These are phyloP conservation scores for Drosophila teissieri DNA, from an alignment of 1,140 invertebrate genomes.

Conservation along the genomic window DNA sequence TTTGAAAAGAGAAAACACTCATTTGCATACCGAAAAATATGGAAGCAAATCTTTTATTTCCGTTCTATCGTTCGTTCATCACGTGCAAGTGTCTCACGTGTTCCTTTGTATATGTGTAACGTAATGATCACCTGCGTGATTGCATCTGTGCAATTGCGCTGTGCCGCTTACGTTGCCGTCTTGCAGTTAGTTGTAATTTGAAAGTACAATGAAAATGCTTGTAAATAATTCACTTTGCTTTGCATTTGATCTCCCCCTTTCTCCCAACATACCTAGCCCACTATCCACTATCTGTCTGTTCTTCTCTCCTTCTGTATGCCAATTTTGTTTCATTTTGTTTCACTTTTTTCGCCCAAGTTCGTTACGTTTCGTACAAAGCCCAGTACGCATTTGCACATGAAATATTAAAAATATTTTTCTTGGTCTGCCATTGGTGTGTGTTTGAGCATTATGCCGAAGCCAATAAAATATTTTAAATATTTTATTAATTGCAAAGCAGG, in stretches of 20 bases:
- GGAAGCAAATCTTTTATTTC: slow-evolving; percentile 38
- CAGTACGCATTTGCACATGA: slow-evolving; percentile 75
- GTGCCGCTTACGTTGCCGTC: slow-evolving; percentile 73
- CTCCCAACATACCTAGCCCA: background rate
- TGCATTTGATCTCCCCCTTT: slow-evolving; percentile 47
- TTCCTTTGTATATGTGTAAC: slow-evolving; percentile 66
- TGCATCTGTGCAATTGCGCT: slow-evolving; percentile 55
- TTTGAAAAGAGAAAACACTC: slow-evolving; percentile 27
- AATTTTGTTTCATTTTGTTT: slow-evolving; percentile 10
- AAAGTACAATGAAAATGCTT: slow-evolving; percentile 84
- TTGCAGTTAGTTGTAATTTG: slow-evolving; percentile 81
- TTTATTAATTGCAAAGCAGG: slow-evolving; percentile 78
- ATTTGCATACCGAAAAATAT: slow-evolving; percentile 33
- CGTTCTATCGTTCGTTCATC: slow-evolving; percentile 58
- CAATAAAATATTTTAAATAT: slow-evolving; percentile 80
- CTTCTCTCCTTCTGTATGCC: slow-evolving; percentile 7
- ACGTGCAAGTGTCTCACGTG: slow-evolving; percentile 49
- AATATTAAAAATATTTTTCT: slow-evolving; percentile 79
- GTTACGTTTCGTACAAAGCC: slow-evolving; percentile 33
- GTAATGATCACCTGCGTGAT: slow-evolving; percentile 72
- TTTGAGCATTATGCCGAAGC: slow-evolving; percentile 62
- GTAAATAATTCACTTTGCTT: slow-evolving; percentile 82
- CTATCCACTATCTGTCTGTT: slow-evolving; percentile 21
- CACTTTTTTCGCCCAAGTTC: slow-evolving; percentile 11
- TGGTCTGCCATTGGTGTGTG: slow-evolving; percentile 61